Conservation (phyloP, 2,888 invertebrate genomes). For the Schizaphis graminum region DNA sequence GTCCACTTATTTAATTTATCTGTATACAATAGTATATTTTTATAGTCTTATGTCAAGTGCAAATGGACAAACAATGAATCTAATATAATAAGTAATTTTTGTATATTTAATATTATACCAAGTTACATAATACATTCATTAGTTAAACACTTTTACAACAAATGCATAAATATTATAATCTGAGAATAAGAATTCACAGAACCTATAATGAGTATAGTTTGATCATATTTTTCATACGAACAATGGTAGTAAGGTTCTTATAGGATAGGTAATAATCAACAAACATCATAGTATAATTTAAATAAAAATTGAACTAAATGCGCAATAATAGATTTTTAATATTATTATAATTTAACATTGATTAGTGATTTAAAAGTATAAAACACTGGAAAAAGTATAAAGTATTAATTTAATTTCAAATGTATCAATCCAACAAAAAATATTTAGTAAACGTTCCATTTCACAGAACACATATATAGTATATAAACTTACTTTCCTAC, state of each 20-base stretch:
- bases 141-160: background rate
- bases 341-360: background rate
- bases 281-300: background rate
- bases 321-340: background rate
- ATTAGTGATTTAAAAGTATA: background rate
- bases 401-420: background rate
- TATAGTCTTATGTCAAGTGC: background rate
- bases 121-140: background rate
- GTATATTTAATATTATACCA: background rate
- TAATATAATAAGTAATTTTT: background rate
- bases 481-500: background rate
- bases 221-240: background rate
- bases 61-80: background rate
- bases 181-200: background rate
- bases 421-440: background rate
- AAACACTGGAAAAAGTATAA: background rate
- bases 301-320: background rate
- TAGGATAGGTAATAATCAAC: background rate
- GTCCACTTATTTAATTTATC: background rate
- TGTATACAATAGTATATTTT: background rate
- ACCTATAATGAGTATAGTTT: background rate
- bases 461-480: background rate
- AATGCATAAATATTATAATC: background rate
- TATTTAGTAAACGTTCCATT: background rate
- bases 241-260: background rate